These are phyloP conservation scores for Megatriorchis doriae DNA, from an alignment of 2,113 vertebrate genomes.

Conservation along the genomic window DNA sequence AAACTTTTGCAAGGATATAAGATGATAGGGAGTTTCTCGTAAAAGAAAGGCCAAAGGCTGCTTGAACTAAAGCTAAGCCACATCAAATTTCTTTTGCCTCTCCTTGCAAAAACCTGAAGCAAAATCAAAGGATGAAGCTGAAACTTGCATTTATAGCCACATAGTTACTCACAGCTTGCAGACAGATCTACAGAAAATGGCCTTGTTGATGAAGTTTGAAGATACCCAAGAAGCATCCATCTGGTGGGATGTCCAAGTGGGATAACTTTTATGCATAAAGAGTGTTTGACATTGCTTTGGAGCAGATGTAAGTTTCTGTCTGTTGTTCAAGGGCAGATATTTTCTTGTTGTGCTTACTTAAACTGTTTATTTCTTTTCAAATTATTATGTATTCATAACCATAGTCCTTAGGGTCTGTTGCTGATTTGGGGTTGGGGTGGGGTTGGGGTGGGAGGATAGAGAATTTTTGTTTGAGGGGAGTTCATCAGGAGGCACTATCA, in stretches of 20 bases:
- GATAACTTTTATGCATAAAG: background rate
- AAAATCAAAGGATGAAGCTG: background rate
- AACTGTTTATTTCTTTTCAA: background rate
- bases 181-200: background rate
- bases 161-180: background rate
- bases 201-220: background rate
- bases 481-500: background rate
- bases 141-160: background rate
- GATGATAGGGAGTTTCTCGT: background rate
- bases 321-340: background rate
- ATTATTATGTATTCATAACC: background rate
- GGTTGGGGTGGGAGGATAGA: background rate
- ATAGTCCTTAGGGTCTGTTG: background rate
- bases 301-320: background rate
- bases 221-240: background rate
- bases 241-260: background rate
- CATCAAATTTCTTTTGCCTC: background rate
- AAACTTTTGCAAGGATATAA: background rate
- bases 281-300: background rate
- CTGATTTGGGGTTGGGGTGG: background rate
- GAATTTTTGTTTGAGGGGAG: background rate
- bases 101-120: background rate
- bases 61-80: background rate
- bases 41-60: background rate
- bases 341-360: background rate